Conservation (phyloP, 2,888 invertebrate species). For the Incurvaria masculella region DNA sequence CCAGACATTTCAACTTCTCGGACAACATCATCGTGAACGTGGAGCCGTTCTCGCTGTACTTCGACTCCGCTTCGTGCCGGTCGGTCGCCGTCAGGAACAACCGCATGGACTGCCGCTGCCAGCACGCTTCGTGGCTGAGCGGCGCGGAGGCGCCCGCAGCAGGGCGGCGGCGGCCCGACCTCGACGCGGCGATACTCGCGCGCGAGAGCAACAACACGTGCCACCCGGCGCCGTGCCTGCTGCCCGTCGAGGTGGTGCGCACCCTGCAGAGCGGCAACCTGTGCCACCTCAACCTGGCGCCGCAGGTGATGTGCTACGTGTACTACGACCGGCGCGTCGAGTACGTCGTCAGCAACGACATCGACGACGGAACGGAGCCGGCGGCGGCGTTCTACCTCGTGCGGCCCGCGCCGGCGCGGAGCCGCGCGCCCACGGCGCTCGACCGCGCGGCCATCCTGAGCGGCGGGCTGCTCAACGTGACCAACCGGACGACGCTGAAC, state of each 20-base stretch:
- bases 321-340: conserved; percentile 37
- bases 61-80: conserved; percentile 46
- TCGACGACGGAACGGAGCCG: conserved; percentile 34
- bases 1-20: conserved; percentile 38
- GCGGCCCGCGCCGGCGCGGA: conserved; percentile 35
- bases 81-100: conserved; percentile 38
- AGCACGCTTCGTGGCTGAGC: conserved; percentile 42
- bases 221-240: conserved; percentile 37
- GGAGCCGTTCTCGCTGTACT: conserved; percentile 44
- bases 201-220: conserved; percentile 45
- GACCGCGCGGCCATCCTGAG: conserved; percentile 38
- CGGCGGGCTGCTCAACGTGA: conserved; percentile 38
- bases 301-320: conserved; percentile 42
- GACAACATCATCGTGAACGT: conserved; percentile 39
- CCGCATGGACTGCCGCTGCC: conserved; percentile 47
- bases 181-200: conserved; percentile 40
- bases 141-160: conserved; percentile 13
- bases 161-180: conserved; percentile 23
- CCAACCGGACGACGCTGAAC: conserved; percentile 42
- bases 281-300: conserved; percentile 41
- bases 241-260: conserved; percentile 42
- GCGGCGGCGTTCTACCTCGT: conserved; percentile 47
- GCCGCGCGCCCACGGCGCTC: conserved; percentile 34
- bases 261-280: conserved; percentile 38
- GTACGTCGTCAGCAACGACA: conserved; percentile 7